Evolutionary conservation across 2,888 invertebrate species (phyloP), one percentile per base, ranked within the genome.

Genomic region (Hofmannophila pseudospretella): DNA sequence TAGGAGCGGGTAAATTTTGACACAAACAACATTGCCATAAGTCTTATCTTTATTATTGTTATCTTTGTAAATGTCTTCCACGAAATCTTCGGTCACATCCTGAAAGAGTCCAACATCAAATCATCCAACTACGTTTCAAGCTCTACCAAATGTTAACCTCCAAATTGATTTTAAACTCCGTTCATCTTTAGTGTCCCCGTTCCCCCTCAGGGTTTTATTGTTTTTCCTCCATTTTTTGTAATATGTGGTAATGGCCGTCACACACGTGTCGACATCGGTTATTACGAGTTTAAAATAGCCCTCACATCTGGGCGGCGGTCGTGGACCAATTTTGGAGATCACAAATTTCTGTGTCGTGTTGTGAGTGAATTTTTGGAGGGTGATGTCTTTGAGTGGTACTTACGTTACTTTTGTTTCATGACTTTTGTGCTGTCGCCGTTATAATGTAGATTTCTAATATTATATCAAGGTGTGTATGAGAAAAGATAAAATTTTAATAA

Each of bases 261-360:
- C 86, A 85, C 84, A 85, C 82, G 84, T 86, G 86, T 68, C 70
- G 84, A 68, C 77, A 72, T 72, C 71, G 72, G 79, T 80, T 86
- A 77, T 80, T 82, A 86, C 73, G 86, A 80, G 85, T 86, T 86
- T 82, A 86, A 86, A 86, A 86, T 86, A 86, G 80, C 86, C 75
- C 65, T 59, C 73, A 72, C 73, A 76, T 65, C 60, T 64, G 59
- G 57, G 48, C 56, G 54, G 40, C 51, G 65, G 62, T 51, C 59
- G 71, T 57, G 66, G 69, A 67, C 68, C 71, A 75, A 70, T 78
- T 81, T 80, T 61, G 74, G 64, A 59, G 67, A 66, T 64, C 58
- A 58, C 60, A 36, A 36, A 31, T 33, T 38, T 25, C 8, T 19
- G 13, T 31, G n/a, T n/a, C n/a, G n/a, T 23, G 23, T 30, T 16